These are phyloP conservation scores for Vespertilio murinus DNA, from an alignment of 2,797 vertebrate genomes.

Conservation along the genomic window DNA sequence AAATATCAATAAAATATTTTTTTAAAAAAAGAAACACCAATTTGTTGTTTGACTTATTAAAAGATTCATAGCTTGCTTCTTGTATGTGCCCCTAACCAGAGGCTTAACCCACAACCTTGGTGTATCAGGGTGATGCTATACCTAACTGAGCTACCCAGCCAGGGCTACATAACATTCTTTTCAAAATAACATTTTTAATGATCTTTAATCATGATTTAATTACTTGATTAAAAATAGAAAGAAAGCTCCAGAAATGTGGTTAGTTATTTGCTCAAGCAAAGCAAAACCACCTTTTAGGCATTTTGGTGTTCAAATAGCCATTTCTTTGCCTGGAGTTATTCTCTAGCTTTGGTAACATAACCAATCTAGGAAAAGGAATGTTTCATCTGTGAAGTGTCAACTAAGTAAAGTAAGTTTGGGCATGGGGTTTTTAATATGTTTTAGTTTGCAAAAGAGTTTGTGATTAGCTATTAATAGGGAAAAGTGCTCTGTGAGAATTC, in stretches of 20 bases:
- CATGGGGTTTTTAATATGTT: slow-evolving; percentile 27
- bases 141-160: neutral
- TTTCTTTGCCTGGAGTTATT: slow-evolving; percentile 13
- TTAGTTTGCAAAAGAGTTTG: slow-evolving; percentile 61
- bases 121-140: neutral
- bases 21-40: neutral
- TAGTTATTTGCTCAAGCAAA: neutral
- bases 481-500: slow-evolving; percentile 60
- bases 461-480: slow-evolving; percentile 58
- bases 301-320: slow-evolving; percentile 58
- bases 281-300: neutral
- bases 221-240: neutral
- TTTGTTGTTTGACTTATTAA: neutral
- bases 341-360: neutral
- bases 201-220: neutral
- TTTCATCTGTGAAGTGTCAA: slow-evolving; percentile 63
- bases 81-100: neutral
- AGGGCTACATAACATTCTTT: neutral
- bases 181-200: neutral
- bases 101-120: neutral
- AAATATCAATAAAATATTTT: too few relatives aligned
- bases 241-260: neutral
- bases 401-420: slow-evolving; percentile 63
- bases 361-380: neutral
- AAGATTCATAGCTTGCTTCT: neutral